Evolutionary conservation across 2,797 vertebrate species (phyloP).

Genomic region (Austrolebias charrua): DNA sequence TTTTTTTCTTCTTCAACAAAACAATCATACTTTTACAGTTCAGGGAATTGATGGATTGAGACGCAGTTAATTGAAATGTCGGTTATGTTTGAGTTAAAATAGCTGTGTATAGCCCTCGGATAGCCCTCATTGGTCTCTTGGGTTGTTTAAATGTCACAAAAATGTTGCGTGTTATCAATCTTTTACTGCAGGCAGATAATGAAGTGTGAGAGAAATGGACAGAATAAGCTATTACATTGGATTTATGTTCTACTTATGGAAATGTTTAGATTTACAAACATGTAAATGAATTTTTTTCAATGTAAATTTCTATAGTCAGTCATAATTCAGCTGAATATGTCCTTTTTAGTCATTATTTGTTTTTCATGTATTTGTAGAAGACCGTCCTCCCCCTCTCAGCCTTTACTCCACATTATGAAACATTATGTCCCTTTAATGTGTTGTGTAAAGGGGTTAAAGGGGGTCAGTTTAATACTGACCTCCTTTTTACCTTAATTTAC

Average conservation of each 20-base stretch:
- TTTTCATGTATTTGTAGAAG: constrained; percentile 7
- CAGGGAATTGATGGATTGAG: constrained; percentile 52
- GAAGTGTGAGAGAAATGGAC: constrained; percentile 32
- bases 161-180: constrained; percentile 69
- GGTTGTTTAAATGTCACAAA: constrained; percentile 63
- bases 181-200: constrained; percentile 52
- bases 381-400: constrained; percentile 3
- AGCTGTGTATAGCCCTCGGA: constrained; percentile 31
- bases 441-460: too few relatives aligned
- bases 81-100: constrained; percentile 46
- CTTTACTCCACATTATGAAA: constrained; percentile 29
- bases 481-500: too few relatives aligned
- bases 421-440: constrained; percentile 56
- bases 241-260: constrained; percentile 16
- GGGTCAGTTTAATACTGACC: too few relatives aligned
- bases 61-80: constrained; percentile 61
- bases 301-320: background rate
- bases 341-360: constrained; percentile 12
- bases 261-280: constrained; percentile 20
- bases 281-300: background rate
- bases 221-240: constrained; percentile 17
- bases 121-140: constrained; percentile 55
- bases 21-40: constrained; percentile 7
- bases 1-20: constrained; percentile 17
- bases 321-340: constrained; percentile 15